Conservation (phyloP, 2,888 invertebrate genomes). For the Hyposoter didymator region DNA sequence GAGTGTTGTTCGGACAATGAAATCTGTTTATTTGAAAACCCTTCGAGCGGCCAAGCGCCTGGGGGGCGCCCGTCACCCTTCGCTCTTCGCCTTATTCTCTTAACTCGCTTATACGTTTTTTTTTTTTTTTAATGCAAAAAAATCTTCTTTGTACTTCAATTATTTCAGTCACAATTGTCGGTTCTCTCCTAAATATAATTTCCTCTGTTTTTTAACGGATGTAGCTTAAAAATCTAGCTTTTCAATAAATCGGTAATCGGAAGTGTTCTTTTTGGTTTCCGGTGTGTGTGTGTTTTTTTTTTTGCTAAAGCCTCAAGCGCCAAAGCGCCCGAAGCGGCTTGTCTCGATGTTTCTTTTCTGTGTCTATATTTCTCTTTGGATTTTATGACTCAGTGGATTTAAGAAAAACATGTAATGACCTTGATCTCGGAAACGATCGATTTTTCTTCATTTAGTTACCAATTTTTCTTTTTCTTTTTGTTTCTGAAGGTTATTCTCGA, state of each 20-base stretch:
- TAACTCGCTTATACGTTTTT: neutral
- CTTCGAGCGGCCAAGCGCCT: neutral
- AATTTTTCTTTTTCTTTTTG: neutral
- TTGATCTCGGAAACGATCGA: neutral
- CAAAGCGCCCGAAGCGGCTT: conserved; percentile 26
- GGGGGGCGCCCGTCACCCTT: neutral
- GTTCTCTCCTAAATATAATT: neutral
- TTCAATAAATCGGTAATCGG: neutral
- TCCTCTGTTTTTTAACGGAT: neutral
- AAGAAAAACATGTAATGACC: neutral
- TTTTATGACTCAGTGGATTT: conserved; percentile 11
- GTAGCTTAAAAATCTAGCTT: neutral
- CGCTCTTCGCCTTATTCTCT: neutral
- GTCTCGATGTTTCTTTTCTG: conserved; percentile 38
- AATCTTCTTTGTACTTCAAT: conserved; percentile 28
- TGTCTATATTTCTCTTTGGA: conserved; percentile 39
- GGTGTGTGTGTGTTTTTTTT: neutral
- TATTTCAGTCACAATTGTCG: conserved; percentile 23
- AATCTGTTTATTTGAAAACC: neutral
- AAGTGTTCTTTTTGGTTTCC: neutral
- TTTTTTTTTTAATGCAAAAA: neutral
- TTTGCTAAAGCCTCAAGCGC: conserved; percentile 19
- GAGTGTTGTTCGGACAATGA: neutral
- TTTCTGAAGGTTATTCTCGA: conserved; percentile 80
- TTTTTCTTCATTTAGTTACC: neutral